Percentiles rank a stretch among this genome's conserved stretches.
Conservation (phyloP, 1,140 invertebrate species). For the Temnothorax curvispinosus region DNA sequence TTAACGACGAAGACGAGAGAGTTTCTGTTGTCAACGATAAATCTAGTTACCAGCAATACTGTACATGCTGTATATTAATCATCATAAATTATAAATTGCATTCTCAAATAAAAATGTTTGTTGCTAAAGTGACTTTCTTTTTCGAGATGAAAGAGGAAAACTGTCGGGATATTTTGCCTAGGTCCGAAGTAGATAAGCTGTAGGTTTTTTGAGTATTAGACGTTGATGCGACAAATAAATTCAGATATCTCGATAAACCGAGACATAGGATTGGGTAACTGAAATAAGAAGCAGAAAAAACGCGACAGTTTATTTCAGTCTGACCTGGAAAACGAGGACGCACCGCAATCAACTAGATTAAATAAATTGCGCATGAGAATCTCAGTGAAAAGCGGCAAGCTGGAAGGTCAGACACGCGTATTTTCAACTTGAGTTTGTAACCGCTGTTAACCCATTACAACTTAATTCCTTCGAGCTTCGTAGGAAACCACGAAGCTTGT, state of each 20-base stretch:
- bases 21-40: neutral
- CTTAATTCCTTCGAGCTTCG: neutral
- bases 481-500: neutral
- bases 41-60: too few relatives aligned
- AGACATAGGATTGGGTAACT: neutral
- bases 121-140: neutral
- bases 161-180: neutral
- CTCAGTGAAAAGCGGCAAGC: neutral
- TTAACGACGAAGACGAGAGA: neutral
- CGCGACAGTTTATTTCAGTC: slow-evolving; percentile 47
- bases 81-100: too few relatives aligned
- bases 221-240: slow-evolving; percentile 25
- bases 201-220: neutral
- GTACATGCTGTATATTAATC: too few relatives aligned
- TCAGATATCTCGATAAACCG: neutral
- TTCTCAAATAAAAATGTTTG: neutral
- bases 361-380: slow-evolving; percentile 33
- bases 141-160: neutral
- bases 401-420: slow-evolving; percentile 7
- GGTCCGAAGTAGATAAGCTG: neutral
- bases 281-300: slow-evolving; percentile 12
- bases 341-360: slow-evolving; percentile 40
- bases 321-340: slow-evolving; percentile 46
- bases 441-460: slow-evolving; percentile 6
- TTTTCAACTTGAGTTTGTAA: slow-evolving; percentile 32